Conservation (phyloP, 2,113 vertebrate species). For the Epinephelus lanceolatus region DNA sequence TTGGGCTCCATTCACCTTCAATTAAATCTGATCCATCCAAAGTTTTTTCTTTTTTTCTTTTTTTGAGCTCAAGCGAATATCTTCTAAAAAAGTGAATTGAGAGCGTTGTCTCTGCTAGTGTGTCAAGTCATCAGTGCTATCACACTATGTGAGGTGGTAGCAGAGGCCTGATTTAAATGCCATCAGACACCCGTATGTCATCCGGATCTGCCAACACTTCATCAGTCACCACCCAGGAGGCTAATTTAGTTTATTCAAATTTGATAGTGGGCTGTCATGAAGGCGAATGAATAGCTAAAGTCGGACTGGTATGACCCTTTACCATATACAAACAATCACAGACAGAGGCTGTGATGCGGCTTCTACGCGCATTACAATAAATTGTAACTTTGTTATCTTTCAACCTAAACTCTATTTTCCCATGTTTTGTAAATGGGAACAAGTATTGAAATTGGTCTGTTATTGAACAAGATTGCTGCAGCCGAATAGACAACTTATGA, state of each 20-base stretch:
- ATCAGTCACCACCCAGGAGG: conserved; percentile 39
- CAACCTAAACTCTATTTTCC: too few species aligned
- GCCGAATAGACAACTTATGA: too few species aligned
- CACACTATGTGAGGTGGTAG: conserved; percentile 1
- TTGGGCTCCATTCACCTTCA: conserved; percentile 2
- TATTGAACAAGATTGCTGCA: too few species aligned
- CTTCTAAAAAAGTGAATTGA: neutral
- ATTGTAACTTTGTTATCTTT: neutral
- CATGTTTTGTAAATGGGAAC: too few species aligned
- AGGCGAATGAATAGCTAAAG: neutral
- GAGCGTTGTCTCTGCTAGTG: neutral
- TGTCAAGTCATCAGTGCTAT: neutral
- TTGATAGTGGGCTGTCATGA: neutral
- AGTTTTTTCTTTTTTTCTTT: neutral
- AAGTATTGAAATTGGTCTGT: too few species aligned
- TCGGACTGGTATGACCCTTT: neutral
- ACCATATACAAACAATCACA: neutral
- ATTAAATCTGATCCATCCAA: conserved; percentile 12
- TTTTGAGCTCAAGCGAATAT: neutral
- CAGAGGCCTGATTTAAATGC: conserved; percentile 17
- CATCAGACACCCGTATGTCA: conserved; percentile 34
- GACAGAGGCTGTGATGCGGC: neutral
- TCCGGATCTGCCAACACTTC: conserved; percentile 23
- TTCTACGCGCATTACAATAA: neutral
- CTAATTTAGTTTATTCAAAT: conserved; percentile 33